phyloP scores from a whole-genome alignment of 2,113 vertebrate genomes.

The Embiotoca jacksoni region DNA sequence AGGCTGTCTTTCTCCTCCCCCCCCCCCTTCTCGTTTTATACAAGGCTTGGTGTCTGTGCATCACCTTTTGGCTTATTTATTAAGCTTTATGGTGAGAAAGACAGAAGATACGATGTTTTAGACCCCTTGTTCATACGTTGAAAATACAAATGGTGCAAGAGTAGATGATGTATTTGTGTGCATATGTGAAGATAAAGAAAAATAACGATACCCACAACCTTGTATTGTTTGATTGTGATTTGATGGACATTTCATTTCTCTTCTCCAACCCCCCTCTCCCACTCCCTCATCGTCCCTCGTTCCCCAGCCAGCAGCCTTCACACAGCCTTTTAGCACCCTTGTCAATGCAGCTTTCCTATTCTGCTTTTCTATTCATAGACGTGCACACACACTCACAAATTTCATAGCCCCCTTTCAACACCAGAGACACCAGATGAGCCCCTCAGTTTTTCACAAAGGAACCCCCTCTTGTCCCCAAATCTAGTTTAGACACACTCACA shows the following conservation, averaged over 20 bases:
- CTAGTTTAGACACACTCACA: slow-evolving; percentile 3
- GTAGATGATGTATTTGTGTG: not conserved
- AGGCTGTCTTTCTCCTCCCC: slow-evolving; percentile 1
- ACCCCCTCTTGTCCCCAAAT: slow-evolving; percentile 66
- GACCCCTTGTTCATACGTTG: not conserved
- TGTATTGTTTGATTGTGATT: slow-evolving; percentile 70
- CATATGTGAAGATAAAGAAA: not conserved
- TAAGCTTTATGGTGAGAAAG: not conserved
- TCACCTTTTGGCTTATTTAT: not conserved
- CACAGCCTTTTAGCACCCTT: slow-evolving; percentile 96
- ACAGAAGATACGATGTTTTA: not conserved
- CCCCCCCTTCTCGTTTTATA: not conserved
- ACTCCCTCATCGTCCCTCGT: slow-evolving; percentile 58
- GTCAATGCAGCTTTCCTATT: slow-evolving; percentile 84
- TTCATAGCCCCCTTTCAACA: slow-evolving; percentile 74
- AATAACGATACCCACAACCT: not conserved
- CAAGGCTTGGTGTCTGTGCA: not conserved
- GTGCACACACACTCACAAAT: slow-evolving; percentile 45
- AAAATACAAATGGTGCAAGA: not conserved
- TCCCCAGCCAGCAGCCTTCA: slow-evolving; percentile 86
- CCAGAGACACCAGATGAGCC: slow-evolving; percentile 91
- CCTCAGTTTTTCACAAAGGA: slow-evolving; percentile 88
- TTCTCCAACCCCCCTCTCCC: slow-evolving; percentile 76
- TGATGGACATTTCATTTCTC: slow-evolving; percentile 88
- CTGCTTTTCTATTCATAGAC: slow-evolving; percentile 73